These are phyloP conservation scores for Pseudorasbora parva DNA, from an alignment of 2,113 vertebrate genomes.

Conservation along the genomic window DNA sequence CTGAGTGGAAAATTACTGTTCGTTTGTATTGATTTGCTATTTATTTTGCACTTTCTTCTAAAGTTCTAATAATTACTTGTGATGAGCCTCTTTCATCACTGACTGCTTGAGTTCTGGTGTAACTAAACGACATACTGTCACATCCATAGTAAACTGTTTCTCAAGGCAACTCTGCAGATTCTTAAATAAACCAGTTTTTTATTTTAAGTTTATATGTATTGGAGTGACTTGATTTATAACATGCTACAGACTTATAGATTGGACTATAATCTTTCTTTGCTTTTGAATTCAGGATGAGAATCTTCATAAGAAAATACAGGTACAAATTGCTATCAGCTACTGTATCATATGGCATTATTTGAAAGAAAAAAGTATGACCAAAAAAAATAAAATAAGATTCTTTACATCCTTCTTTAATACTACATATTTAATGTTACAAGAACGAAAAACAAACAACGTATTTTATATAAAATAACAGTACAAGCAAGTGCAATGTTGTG, in stretches of 20 bases:
- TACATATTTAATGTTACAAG: not conserved
- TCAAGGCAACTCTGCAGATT: conserved; percentile 50
- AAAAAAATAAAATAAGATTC: too few relatives aligned
- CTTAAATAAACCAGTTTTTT: conserved; percentile 53
- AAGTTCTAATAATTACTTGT: conserved; percentile 28
- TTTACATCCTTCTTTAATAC: conserved; percentile 6
- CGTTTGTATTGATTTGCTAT: conserved; percentile 51
- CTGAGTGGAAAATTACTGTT: conserved; percentile 40
- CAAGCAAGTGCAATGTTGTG: not conserved
- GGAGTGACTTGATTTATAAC: not conserved
- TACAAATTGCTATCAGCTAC: not conserved
- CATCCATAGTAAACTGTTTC: conserved; percentile 36
- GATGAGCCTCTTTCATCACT: conserved; percentile 38
- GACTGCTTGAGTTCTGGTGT: conserved; percentile 43
- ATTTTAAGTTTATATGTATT: conserved; percentile 4
- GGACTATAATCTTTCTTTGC: not conserved
- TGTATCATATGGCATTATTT: not conserved
- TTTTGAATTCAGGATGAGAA: not conserved
- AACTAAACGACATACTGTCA: conserved; percentile 27
- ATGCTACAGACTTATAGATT: not conserved
- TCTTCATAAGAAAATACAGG: not conserved
- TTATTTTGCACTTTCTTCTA: conserved; percentile 59
- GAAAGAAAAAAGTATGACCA: not conserved
- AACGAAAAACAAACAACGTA: not conserved
- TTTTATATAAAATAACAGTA: not conserved